Conservation (phyloP, 2,888 invertebrate genomes). For the Autographa pulchrina region DNA sequence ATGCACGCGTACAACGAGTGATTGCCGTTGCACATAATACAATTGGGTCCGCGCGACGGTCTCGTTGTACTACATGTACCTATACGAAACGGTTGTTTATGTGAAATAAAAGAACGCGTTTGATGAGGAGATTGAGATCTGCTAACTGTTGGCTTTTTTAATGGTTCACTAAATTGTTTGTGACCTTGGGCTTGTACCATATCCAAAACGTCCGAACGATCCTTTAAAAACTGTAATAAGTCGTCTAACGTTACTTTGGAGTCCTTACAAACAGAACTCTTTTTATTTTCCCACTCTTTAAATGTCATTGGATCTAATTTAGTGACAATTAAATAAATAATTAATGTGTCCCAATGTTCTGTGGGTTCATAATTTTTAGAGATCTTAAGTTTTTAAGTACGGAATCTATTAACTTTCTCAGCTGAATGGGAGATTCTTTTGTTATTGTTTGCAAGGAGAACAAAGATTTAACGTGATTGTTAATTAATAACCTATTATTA, state of each 20-base stretch:
- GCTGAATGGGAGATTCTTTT: neutral
- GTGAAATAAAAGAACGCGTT: no score
- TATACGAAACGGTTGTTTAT: no score
- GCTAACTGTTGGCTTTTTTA: no score
- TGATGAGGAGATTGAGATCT: no score
- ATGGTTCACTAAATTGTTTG: neutral
- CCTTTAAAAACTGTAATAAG: neutral
- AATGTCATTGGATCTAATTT: neutral
- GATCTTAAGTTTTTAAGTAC: neutral
- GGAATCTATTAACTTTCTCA: no score
- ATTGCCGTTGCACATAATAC: slow-evolving; percentile 6
- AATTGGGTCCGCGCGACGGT: slow-evolving; percentile 2
- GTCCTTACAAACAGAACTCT: no score
- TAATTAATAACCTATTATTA: neutral
- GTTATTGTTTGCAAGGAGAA: neutral
- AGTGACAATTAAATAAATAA: neutral
- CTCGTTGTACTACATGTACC: neutral
- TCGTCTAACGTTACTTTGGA: no score
- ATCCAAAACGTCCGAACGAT: neutral
- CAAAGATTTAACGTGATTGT: slow-evolving; percentile 7
- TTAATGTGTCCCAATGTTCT: slow-evolving; percentile 2
- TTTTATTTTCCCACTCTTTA: no score
- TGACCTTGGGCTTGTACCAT: slow-evolving; percentile 4
- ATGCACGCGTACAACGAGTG: slow-evolving; percentile 6
- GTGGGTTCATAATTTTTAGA: neutral